Evolutionary conservation across 2,797 vertebrate species (phyloP).

Genomic region (Melanotaenia pygmaea): DNA sequence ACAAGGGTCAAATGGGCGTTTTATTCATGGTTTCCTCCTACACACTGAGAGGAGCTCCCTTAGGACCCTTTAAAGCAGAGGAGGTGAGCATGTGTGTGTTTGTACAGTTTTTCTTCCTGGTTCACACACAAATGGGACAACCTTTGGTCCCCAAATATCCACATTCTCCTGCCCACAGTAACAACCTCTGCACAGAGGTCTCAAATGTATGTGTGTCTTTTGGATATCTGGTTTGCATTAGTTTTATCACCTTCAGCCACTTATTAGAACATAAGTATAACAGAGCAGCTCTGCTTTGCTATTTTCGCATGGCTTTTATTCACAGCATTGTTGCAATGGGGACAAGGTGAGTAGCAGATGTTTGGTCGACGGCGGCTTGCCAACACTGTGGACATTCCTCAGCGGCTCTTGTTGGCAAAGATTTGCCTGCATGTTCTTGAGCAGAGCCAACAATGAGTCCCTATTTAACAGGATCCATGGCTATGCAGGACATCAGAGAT

Average conservation of each 20-base stretch:
- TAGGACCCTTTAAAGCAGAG: slow-evolving; percentile 60
- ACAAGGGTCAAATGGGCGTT: slow-evolving; percentile 73
- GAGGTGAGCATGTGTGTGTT: slow-evolving; percentile 49
- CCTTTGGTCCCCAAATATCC: slow-evolving; percentile 30
- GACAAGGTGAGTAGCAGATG: slow-evolving; percentile 57
- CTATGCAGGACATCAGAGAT: slow-evolving; percentile 33
- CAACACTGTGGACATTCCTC: slow-evolving; percentile 65
- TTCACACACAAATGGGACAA: slow-evolving; percentile 27
- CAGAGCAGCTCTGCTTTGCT: slow-evolving; percentile 1
- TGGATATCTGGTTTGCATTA: slow-evolving; percentile 15
- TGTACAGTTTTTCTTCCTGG: slow-evolving; percentile 22
- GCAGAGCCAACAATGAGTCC: slow-evolving; percentile 29
- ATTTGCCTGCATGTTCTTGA: slow-evolving; percentile 30
- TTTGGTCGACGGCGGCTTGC: slow-evolving; percentile 55
- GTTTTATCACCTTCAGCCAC: slow-evolving; percentile 29
- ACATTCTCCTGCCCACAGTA: slow-evolving; percentile 1
- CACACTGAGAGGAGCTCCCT: slow-evolving; percentile 69
- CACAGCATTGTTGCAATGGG: slow-evolving; percentile 33
- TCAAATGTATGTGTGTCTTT: background rate
- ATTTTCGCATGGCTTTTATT: slow-evolving; percentile 26
- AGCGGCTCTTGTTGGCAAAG: slow-evolving; percentile 52
- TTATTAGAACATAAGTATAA: slow-evolving; percentile 29
- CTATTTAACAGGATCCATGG: slow-evolving; percentile 36
- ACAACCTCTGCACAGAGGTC: slow-evolving; percentile 27
- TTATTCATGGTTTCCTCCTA: slow-evolving; percentile 73